Base-by-base conservation (phyloP, 2,797 vertebrate species). In the Gallinago solitaria region DNA sequence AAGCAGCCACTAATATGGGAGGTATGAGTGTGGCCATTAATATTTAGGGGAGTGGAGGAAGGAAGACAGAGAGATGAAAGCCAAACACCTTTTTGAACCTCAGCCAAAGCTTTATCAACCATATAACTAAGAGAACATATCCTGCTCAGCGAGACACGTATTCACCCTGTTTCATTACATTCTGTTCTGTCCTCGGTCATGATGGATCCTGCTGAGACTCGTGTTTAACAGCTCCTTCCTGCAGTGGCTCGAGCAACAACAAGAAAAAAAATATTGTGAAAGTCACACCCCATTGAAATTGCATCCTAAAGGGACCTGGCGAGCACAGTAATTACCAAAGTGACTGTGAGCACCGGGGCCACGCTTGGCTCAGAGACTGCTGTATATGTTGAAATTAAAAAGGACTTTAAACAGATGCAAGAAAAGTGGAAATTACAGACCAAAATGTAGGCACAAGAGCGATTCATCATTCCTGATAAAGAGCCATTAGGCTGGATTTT, bases 131-230 rank as follows among this genome's bases (percentile, higher is more conserved):
- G 89, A 93, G 93, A 97, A 97, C 94, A 97, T 69, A 96, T 95
- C 94, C 96, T 94, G 92, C 95, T 84, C 90, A 92, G 96, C 4
- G 45, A 96, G 95, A 96, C 93, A 95, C 90, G 83, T 95, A 94
- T 96, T 96, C 95, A 21, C 70, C 82, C 84, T 74, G 79, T 93
- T 96, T 97, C 94, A 93, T 96, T 96, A 95, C 92, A 94, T 95
- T 95, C 92, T 95, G 94, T 94, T 97, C 94, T 92, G 84, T 94
- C 96, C 95, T 97, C 91, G 82, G 92, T 97, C 90, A 79, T 95
- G 95, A 97, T 85, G 94, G 95, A 97, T 97, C 96, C 96, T 97
- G 96, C 96, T 96, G 96, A 96, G 96, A 96, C 94, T 97, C 89
- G 60, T 97, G 95, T 95, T 96, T 97, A 96, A 97, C 95, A 97